Conservation (phyloP, 2,888 invertebrate genomes). For the Lypha dubia region DNA sequence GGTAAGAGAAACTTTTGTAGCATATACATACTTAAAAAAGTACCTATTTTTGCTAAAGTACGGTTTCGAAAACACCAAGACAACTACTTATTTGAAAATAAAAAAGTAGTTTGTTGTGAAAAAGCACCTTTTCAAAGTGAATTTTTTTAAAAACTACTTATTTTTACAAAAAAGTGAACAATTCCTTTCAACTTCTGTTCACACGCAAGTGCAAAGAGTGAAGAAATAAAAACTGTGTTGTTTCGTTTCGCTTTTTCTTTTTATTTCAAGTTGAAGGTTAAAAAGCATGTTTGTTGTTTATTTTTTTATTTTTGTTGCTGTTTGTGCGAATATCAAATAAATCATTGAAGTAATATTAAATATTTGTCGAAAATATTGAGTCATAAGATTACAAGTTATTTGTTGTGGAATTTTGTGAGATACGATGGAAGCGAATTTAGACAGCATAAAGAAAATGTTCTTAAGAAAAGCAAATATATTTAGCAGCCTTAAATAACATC, state of each 20-base stretch:
- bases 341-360: neutral
- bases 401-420: too few relatives aligned
- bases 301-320: neutral
- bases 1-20: neutral
- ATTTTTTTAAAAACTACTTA: neutral
- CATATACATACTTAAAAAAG: neutral
- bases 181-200: too few relatives aligned
- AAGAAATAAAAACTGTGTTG: neutral
- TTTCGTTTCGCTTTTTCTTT: neutral
- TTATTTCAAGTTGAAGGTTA: constrained; percentile 6
- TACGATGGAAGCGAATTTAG: too few relatives aligned
- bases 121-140: neutral
- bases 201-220: neutral
- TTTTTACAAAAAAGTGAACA: neutral
- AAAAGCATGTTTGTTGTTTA: too few relatives aligned
- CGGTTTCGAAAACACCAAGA: neutral
- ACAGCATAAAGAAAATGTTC: too few relatives aligned
- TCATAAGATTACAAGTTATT: neutral
- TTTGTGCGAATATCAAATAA: neutral
- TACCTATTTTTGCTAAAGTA: neutral
- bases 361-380: neutral
- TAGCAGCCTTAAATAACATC: too few relatives aligned
- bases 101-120: neutral
- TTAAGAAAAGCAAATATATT: too few relatives aligned
- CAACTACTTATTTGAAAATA: neutral